phyloP scores from a whole-genome alignment of 37 sponge, comb jelly and placozoan species.

The Ianthella basta region DNA sequence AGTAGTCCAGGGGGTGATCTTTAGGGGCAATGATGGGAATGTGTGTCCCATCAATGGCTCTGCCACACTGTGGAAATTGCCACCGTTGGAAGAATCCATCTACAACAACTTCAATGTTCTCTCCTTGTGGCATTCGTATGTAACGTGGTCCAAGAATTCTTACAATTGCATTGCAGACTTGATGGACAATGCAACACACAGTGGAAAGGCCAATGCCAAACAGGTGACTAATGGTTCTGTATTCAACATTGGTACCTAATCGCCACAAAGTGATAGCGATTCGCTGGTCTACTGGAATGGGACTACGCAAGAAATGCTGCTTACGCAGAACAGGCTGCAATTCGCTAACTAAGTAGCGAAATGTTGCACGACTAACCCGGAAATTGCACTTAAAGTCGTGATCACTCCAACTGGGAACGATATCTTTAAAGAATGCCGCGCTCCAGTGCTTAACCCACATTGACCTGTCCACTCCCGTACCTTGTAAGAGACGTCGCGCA shows the following conservation, averaged over 20 bases:
- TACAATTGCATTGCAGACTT: slow-evolving; percentile 30
- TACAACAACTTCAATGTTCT: slow-evolving; percentile 11
- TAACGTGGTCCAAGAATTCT: neutral
- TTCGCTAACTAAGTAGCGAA: too few species aligned
- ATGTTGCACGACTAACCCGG: too few species aligned
- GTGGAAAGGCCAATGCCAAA: slow-evolving; percentile 49
- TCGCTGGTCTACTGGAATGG: slow-evolving; percentile 27
- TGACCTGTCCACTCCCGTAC: too few species aligned
- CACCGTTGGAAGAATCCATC: slow-evolving; percentile 29
- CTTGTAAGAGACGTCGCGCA: too few species aligned
- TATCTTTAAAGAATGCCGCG: too few species aligned
- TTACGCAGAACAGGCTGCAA: too few species aligned
- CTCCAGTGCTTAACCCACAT: too few species aligned
- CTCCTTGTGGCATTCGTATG: slow-evolving; percentile 17
- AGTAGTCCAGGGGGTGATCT: slow-evolving; percentile 48
- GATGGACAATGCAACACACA: slow-evolving; percentile 33
- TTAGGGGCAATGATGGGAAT: slow-evolving; percentile 34
- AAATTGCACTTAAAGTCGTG: too few species aligned
- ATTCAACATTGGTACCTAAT: slow-evolving; percentile 50
- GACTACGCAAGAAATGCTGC: too few species aligned
- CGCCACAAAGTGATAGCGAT: slow-evolving; percentile 54
- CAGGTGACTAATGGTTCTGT: slow-evolving; percentile 23
- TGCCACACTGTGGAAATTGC: slow-evolving; percentile 35
- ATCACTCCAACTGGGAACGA: too few species aligned
- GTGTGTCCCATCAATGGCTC: slow-evolving; percentile 52